phyloP scores from a whole-genome alignment of 2,888 invertebrate genomes.

The Hedya salicella region DNA sequence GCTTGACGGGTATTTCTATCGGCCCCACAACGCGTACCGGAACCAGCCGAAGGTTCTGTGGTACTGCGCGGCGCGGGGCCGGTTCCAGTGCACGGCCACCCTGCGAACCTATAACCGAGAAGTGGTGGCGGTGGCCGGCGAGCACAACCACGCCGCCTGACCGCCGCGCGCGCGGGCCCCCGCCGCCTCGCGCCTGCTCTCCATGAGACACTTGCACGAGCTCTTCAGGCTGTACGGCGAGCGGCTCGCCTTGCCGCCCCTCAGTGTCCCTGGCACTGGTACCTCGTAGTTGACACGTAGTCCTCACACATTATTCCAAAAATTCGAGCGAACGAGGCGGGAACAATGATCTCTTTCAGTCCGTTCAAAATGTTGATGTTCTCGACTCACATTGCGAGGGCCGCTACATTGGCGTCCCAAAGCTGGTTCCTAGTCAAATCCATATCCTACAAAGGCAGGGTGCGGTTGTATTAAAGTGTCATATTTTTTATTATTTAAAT shows the following conservation, averaged over 20 bases:
- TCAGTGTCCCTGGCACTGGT: conserved; percentile 17
- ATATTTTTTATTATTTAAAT: conserved; percentile 1
- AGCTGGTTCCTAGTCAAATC: conserved; percentile 33
- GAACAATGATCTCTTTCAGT: background rate
- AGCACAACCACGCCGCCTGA: conserved; percentile 71
- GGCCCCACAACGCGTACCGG: conserved; percentile 78
- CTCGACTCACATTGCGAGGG: background rate
- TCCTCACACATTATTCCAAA: background rate
- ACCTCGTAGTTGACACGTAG: conserved; percentile 5
- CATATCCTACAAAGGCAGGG: conserved; percentile 34
- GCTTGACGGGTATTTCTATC: conserved; percentile 69
- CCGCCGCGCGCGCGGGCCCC: conserved; percentile 53
- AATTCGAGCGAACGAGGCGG: background rate
- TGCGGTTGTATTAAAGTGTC: conserved; percentile 18
- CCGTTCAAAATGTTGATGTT: background rate
- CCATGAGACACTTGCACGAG: conserved; percentile 54
- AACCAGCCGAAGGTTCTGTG: conserved; percentile 74
- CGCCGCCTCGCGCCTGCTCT: conserved; percentile 45
- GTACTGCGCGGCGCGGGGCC: conserved; percentile 74
- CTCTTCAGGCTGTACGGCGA: conserved; percentile 62
- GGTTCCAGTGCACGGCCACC: conserved; percentile 69
- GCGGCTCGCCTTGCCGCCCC: conserved; percentile 51
- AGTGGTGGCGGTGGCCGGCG: conserved; percentile 65
- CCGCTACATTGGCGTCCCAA: background rate
- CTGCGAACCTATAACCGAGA: conserved; percentile 69